Evolutionary conservation across 2,797 vertebrate genomes (phyloP), one percentile per base, ranked within the genome.

Genomic region (Tympanoctomys barrerae): DNA sequence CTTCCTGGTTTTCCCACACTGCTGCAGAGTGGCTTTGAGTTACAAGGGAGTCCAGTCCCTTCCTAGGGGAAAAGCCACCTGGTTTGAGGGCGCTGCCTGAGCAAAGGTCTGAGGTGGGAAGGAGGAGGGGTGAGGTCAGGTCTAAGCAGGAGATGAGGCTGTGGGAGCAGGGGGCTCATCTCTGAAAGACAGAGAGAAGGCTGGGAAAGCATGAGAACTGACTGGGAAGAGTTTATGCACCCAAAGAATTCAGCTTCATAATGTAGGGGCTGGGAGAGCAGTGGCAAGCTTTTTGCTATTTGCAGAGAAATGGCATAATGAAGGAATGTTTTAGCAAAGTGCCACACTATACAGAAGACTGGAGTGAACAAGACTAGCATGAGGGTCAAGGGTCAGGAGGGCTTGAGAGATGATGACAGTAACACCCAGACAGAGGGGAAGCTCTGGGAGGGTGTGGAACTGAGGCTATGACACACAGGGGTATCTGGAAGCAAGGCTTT

Each of bases 231-330:
- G 57, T 21, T 64, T 39, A 57, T 19, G 18, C 0, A 14, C 31
- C 36, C 22, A 31, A 2, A 4, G 28, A 78, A 52, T 52, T 78
- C 57, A 71, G 49, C n/a, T 57, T 80, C 26, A 78, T 9, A 85
- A 19, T 18, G 64, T 12, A 59, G 46, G 68, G n/a, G 28, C 78
- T 8, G 21, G 31, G 36, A 68, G 90, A 75, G 94, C 3, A 59
- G 64, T 49, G 36, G 39, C 42, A 92, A 87, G 59, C 31, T 54
- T 68, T 82, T 57, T 83, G 24, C 8, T 83, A 80, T 54, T 94
- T 87, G 7, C 82, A 90, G 59, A 90, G 39, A 95, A 91, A 91
- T 33, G 85, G 39, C 26, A 42, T 12, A 82, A 73, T 49, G 87
- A 89, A 57, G 80, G 81, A 82, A 68, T 13, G 26, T 77, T 85